Conservation (phyloP, 2,797 vertebrate species). For the Sebastes diaconus region DNA sequence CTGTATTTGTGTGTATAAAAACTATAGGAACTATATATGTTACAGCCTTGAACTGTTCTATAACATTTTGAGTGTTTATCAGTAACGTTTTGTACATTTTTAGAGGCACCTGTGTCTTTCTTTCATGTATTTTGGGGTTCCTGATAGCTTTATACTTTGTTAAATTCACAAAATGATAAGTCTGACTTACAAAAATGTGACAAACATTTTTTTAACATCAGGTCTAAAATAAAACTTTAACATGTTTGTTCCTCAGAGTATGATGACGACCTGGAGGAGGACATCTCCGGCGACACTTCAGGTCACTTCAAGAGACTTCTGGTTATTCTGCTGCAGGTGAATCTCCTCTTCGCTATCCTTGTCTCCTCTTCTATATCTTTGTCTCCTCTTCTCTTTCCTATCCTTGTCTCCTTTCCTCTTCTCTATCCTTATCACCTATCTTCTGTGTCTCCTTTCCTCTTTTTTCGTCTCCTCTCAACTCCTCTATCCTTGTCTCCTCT, state of each 20-base stretch:
- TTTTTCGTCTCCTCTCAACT: neutral
- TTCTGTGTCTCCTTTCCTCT: too few species aligned
- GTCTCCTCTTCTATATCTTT: neutral
- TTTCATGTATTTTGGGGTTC: too few species aligned
- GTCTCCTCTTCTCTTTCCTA: neutral
- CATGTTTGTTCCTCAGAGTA: constrained; percentile 82
- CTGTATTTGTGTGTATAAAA: too few species aligned
- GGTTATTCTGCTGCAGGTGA: constrained; percentile 94
- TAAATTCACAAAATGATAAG: too few species aligned
- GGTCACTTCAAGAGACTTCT: constrained; percentile 94
- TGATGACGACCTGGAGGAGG: constrained; percentile 87
- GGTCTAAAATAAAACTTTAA: neutral
- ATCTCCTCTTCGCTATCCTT: neutral
- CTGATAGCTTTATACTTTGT: too few species aligned
- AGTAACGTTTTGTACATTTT: too few species aligned
- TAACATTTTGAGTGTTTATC: neutral
- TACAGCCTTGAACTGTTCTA: neutral
- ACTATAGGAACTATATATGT: too few species aligned
- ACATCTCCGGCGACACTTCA: constrained; percentile 89
- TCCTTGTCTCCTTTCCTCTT: too few species aligned
- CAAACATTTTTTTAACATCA: neutral
- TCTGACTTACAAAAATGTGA: neutral
- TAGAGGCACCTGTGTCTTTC: too few species aligned
- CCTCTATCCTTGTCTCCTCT: neutral
- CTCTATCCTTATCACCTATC: too few species aligned